Percentiles rank a stretch among this genome's conserved stretches.
Conservation (phyloP, 2,888 invertebrate genomes). For the Bombyx huttoni region DNA sequence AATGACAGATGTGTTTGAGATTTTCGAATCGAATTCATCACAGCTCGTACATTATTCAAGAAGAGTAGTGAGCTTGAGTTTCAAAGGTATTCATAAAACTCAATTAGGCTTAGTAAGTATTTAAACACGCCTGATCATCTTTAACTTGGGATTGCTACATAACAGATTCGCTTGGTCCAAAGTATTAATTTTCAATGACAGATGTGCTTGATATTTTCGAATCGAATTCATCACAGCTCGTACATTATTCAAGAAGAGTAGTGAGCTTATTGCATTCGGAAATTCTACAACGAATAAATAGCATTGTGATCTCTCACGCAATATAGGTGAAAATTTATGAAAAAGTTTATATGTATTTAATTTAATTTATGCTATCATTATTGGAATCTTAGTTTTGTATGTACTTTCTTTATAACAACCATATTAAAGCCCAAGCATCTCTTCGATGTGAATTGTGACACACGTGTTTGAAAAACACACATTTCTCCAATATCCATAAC, state of each 20-base stretch:
- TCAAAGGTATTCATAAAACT: too few relatives aligned
- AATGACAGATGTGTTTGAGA: conserved; percentile 30
- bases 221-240: conserved; percentile 25
- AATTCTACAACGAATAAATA: background rate
- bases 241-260: conserved; percentile 14
- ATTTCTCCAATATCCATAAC: too few relatives aligned
- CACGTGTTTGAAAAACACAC: too few relatives aligned
- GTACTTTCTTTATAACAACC: too few relatives aligned
- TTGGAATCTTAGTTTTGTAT: too few relatives aligned
- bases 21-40: conserved; percentile 25
- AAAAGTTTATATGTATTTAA: too few relatives aligned
- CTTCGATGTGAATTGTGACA: too few relatives aligned
- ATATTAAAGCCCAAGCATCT: too few relatives aligned
- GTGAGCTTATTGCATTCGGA: conserved; percentile 11
- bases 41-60: conserved; percentile 18
- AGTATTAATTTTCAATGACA: conserved; percentile 40
- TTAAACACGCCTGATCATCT: background rate
- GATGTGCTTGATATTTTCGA: conserved; percentile 23
- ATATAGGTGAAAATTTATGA: too few relatives aligned
- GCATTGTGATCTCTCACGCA: too few relatives aligned
- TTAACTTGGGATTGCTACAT: conserved; percentile 11
- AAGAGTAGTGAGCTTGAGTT: conserved; percentile 10
- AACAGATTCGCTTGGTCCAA: conserved; percentile 22
- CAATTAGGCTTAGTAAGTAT: too few relatives aligned
- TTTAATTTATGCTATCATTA: too few relatives aligned